phyloP scores from a whole-genome alignment of 2,113 vertebrate genomes.

The Oncorhynchus kisutch region DNA sequence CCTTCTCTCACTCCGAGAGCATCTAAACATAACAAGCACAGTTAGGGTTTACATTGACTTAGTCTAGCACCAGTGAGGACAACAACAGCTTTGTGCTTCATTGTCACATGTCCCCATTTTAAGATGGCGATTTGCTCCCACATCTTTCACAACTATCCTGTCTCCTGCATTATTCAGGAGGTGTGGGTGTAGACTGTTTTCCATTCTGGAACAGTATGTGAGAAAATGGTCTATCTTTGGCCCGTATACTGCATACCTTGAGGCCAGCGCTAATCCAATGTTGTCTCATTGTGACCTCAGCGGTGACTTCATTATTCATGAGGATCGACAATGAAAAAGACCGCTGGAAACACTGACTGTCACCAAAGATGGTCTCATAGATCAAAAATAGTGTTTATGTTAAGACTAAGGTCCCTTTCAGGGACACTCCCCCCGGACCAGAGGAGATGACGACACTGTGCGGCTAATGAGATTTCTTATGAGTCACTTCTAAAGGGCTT shows the following conservation, averaged over 20 bases:
- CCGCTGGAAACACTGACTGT: too few relatives aligned
- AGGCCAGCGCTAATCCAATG: background rate
- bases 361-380: too few relatives aligned
- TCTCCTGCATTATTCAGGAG: slow-evolving; percentile 40
- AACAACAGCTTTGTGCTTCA: slow-evolving; percentile 25
- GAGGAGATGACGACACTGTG: background rate
- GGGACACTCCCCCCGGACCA: too few relatives aligned
- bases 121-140: slow-evolving; percentile 42
- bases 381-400: too few relatives aligned
- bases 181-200: slow-evolving; percentile 46
- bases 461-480: background rate
- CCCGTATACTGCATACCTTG: slow-evolving; percentile 13
- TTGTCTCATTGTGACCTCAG: background rate
- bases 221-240: slow-evolving; percentile 28
- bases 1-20: too few relatives aligned
- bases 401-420: background rate
- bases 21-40: too few relatives aligned
- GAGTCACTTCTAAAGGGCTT: background rate
- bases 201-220: slow-evolving; percentile 23
- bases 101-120: slow-evolving; percentile 35
- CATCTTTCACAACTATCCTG: slow-evolving; percentile 10
- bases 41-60: too few relatives aligned
- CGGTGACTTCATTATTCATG: background rate
- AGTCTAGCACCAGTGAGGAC: slow-evolving; percentile 8
- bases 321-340: background rate